These are phyloP conservation scores for Empis livida DNA, from an alignment of 2,888 invertebrate genomes.

Conservation along the genomic window DNA sequence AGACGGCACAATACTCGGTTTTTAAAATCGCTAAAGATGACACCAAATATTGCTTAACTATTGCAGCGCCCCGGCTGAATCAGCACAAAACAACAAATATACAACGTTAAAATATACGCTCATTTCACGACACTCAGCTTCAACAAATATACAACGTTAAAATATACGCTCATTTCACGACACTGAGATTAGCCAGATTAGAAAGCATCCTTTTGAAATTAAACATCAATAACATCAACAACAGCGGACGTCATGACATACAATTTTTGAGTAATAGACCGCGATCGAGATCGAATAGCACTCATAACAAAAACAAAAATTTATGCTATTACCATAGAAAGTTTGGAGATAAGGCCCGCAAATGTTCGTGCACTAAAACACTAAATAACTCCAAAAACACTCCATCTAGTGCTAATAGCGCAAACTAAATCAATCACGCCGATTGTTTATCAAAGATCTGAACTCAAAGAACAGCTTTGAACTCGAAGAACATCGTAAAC, in stretches of 20 bases:
- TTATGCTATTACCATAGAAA: conserved; percentile 1
- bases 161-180: too few species aligned
- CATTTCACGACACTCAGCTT: neutral
- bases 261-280: neutral
- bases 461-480: too few species aligned
- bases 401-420: neutral
- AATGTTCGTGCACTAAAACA: neutral
- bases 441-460: too few species aligned
- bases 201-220: neutral
- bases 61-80: conserved; percentile 1
- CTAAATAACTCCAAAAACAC: too few species aligned
- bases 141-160: neutral
- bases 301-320: neutral
- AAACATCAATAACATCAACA: neutral
- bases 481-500: too few species aligned
- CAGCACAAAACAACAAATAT: conserved; percentile 3
- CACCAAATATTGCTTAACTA: conserved; percentile 3
- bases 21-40: conserved; percentile 1
- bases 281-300: neutral
- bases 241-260: neutral
- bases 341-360: conserved; percentile 1
- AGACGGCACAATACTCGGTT: conserved; percentile 1
- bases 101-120: neutral
- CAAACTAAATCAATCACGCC: neutral
- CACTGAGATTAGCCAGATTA: neutral